These are phyloP conservation scores for Petrolisthes cinctipes DNA, from an alignment of 2,888 invertebrate genomes.

Conservation along the genomic window DNA sequence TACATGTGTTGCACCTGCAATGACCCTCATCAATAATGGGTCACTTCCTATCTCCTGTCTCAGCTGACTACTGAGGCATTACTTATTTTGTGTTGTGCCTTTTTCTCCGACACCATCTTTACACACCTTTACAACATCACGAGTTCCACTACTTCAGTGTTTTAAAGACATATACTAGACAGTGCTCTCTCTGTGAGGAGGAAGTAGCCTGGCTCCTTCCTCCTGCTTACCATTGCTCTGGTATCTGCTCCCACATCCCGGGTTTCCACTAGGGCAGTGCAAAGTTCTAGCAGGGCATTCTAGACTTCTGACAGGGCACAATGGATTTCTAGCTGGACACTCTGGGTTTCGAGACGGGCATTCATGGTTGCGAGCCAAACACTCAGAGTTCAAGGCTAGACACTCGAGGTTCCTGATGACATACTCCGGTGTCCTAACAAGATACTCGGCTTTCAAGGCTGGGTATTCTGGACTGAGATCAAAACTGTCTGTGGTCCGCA, in stretches of 20 bases:
- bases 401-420: slow-evolving; percentile 20
- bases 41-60: too few species aligned
- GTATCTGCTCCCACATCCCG: neutral
- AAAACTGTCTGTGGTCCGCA: neutral
- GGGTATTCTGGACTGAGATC: slow-evolving; percentile 2
- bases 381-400: neutral
- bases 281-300: neutral
- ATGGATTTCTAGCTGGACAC: neutral
- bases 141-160: too few species aligned
- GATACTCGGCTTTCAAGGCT: neutral
- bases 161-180: slow-evolving; percentile 8
- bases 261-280: neutral
- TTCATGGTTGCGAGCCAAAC: neutral
- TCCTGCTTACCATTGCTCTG: neutral
- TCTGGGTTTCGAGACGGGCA: neutral
- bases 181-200: slow-evolving; percentile 34
- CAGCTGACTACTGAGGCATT: too few species aligned
- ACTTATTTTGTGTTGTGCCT: too few species aligned
- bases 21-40: too few species aligned
- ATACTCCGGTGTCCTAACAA: neutral
- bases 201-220: neutral
- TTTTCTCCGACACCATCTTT: too few species aligned
- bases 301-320: neutral
- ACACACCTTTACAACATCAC: too few species aligned
- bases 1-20: too few species aligned